Conservation (phyloP, 2,797 vertebrate genomes). For the Cryptoprocta ferox region DNA sequence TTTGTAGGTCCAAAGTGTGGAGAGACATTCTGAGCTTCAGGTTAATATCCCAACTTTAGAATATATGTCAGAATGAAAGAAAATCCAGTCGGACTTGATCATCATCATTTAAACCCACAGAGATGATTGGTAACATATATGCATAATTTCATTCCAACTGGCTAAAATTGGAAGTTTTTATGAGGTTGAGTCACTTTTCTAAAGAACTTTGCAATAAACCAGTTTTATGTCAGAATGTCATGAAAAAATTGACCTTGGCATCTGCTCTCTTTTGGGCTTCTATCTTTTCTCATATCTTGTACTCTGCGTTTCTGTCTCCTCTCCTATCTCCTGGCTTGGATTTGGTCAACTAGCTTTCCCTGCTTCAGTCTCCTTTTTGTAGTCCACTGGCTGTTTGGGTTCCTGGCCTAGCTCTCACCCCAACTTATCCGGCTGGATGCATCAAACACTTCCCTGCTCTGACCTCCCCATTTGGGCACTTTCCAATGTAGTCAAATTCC, state of each 20-base stretch:
- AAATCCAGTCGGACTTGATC: background rate
- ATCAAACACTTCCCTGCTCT: background rate
- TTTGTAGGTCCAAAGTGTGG: background rate
- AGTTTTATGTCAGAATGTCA: slow-evolving; percentile 16
- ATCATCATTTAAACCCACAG: background rate
- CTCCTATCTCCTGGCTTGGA: background rate
- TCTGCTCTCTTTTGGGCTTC: background rate
- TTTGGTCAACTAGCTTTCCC: background rate
- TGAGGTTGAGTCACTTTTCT: slow-evolving; percentile 62
- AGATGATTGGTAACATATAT: background rate
- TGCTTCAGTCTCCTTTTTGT: background rate
- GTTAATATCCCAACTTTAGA: background rate
- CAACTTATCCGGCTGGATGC: background rate
- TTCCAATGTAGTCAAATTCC: background rate
- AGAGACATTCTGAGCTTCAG: background rate
- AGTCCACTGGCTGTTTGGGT: background rate
- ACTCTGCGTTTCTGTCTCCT: background rate
- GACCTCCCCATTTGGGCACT: background rate
- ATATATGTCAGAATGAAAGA: slow-evolving; percentile 31
- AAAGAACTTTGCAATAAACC: slow-evolving; percentile 59
- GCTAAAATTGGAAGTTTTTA: background rate
- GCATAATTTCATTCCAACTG: slow-evolving; percentile 3
- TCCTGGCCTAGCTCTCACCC: background rate
- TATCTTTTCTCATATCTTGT: background rate
- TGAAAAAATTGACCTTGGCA: slow-evolving; percentile 36